Percentiles rank a stretch among this genome's conserved stretches.
Evolutionary conservation across 2,113 vertebrate genomes (phyloP).

Genomic region (Perca flavescens): DNA sequence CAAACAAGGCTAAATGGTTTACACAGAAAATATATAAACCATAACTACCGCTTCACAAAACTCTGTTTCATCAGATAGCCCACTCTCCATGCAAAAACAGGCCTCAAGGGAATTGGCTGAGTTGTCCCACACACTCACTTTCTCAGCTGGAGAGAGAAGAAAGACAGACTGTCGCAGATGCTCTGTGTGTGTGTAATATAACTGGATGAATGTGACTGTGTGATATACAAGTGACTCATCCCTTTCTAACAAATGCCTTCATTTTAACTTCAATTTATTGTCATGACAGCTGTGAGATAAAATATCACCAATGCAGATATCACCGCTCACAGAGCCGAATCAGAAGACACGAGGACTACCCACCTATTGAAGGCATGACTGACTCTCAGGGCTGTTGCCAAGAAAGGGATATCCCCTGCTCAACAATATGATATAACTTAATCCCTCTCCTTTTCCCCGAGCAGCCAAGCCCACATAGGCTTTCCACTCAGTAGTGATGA

Average conservation of each 20-base stretch:
- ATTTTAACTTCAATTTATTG: constrained; percentile 65
- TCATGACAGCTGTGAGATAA: constrained; percentile 69
- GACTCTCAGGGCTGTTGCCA: constrained; percentile 62
- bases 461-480: constrained; percentile 68
- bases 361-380: constrained; percentile 70
- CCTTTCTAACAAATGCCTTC: constrained; percentile 60
- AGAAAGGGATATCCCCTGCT: constrained; percentile 70
- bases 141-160: constrained; percentile 58
- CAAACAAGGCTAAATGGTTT: constrained; percentile 33
- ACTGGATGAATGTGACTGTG: constrained; percentile 47
- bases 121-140: constrained; percentile 38
- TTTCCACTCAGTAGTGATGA: constrained; percentile 77
- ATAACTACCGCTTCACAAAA: constrained; percentile 26
- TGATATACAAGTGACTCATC: constrained; percentile 68
- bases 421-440: constrained; percentile 79
- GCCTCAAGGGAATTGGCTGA: constrained; percentile 21
- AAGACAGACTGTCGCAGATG: constrained; percentile 61
- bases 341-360: constrained; percentile 55
- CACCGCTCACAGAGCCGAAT: constrained; percentile 19
- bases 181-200: constrained; percentile 52
- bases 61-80: constrained; percentile 32
- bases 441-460: constrained; percentile 63
- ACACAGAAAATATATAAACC: constrained; percentile 47
- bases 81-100: constrained; percentile 23
- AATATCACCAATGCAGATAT: constrained; percentile 58